Conservation (phyloP, 2,888 invertebrate genomes). For the Plagodis pulveraria region DNA sequence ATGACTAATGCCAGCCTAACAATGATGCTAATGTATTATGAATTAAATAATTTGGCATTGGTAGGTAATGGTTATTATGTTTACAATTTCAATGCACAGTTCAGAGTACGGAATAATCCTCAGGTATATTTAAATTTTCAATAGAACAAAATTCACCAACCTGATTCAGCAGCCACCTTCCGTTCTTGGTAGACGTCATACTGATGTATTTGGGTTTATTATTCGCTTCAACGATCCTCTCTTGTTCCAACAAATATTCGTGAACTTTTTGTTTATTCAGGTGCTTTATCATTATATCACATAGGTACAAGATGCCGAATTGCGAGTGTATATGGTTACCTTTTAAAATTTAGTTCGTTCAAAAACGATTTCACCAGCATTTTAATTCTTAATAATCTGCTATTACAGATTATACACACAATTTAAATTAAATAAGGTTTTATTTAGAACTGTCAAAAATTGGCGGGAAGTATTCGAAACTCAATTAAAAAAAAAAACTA, state of each 20-base stretch:
- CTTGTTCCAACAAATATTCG: constrained; percentile 66
- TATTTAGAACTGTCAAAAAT: no score
- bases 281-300: constrained; percentile 66
- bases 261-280: constrained; percentile 68
- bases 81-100: no score
- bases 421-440: not conserved
- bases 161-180: constrained; percentile 64
- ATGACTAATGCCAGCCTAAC: no score
- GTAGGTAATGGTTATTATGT: no score
- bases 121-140: not conserved
- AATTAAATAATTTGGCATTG: no score
- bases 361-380: no score
- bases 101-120: no score
- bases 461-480: no score
- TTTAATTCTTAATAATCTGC: no score
- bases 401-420: not conserved
- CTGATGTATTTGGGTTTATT: constrained; percentile 54
- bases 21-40: no score
- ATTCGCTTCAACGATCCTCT: constrained; percentile 57
- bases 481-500: no score
- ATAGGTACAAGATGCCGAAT: constrained; percentile 13
- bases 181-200: constrained; percentile 63
- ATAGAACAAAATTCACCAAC: constrained; percentile 43
- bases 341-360: no score
- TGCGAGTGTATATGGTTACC: not conserved